These are phyloP conservation scores for Ispidina picta DNA, from an alignment of 2,797 vertebrate genomes.

Conservation along the genomic window DNA sequence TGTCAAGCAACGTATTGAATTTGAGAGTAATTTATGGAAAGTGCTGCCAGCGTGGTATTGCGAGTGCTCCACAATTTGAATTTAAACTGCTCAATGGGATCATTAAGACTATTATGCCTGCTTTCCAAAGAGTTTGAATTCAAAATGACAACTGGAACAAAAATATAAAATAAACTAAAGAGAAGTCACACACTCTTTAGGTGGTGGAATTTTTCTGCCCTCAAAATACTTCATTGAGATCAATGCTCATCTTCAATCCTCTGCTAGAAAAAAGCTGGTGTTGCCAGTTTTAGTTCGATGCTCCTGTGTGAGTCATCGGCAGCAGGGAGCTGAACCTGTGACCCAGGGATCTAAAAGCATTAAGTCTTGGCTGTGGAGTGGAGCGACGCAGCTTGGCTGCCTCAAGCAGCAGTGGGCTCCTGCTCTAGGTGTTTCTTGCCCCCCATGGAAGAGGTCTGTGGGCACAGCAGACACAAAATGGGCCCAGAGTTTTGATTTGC, in stretches of 20 bases:
- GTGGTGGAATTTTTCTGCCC: slow-evolving; percentile 66
- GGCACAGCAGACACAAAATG: not conserved
- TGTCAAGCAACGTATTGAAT: slow-evolving; percentile 74
- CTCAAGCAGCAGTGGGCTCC: not conserved
- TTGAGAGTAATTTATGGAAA: slow-evolving; percentile 82
- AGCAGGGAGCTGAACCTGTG: slow-evolving; percentile 60
- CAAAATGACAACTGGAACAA: slow-evolving; percentile 77
- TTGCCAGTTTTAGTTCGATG: slow-evolving; percentile 40
- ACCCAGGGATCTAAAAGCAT: slow-evolving; percentile 2
- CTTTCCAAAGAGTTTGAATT: slow-evolving; percentile 80
- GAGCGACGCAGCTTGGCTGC: not conserved
- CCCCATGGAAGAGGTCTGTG: not conserved
- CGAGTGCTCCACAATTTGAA: slow-evolving; percentile 81
- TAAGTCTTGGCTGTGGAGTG: not conserved
- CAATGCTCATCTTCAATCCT: slow-evolving; percentile 46
- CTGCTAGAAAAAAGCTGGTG: slow-evolving; percentile 54
- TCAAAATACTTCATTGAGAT: slow-evolving; percentile 61
- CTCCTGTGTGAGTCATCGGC: slow-evolving; percentile 50
- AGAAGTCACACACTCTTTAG: slow-evolving; percentile 64
- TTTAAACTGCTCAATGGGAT: slow-evolving; percentile 82
- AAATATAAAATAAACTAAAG: slow-evolving; percentile 71
- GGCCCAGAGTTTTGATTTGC: not conserved
- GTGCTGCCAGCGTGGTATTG: slow-evolving; percentile 79
- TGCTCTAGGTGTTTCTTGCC: not conserved
- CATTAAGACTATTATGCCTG: slow-evolving; percentile 84